These are phyloP conservation scores for Torymus tubicola DNA, from an alignment of 2,888 invertebrate species.

Conservation along the genomic window DNA sequence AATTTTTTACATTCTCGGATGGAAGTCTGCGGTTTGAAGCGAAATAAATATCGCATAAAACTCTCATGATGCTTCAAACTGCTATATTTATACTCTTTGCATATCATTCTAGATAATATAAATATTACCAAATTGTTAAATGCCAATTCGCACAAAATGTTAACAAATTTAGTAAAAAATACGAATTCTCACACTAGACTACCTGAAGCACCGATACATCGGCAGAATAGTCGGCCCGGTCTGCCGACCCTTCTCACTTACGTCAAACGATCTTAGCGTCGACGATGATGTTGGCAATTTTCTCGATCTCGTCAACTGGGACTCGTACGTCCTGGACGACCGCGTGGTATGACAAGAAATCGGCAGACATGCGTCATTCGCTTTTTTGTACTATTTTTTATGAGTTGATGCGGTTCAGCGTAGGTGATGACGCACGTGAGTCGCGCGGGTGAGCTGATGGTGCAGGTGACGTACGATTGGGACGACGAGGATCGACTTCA, in stretches of 20 bases:
- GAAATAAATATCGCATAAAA: too few relatives aligned
- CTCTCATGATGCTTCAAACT: too few relatives aligned
- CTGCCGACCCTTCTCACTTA: conserved; percentile 73
- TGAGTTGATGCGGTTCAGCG: too few relatives aligned
- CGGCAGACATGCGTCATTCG: neutral
- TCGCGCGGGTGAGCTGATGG: conserved; percentile 77
- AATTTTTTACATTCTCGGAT: too few relatives aligned
- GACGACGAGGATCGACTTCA: conserved; percentile 78
- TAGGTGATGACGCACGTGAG: conserved; percentile 77
- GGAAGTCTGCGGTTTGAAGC: too few relatives aligned
- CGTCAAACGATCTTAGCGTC: conserved; percentile 13
- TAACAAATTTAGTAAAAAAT: too few relatives aligned
- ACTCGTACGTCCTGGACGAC: conserved; percentile 64
- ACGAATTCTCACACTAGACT: too few relatives aligned
- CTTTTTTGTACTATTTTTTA: too few relatives aligned
- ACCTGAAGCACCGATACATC: conserved; percentile 77
- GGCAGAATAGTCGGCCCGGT: conserved; percentile 79
- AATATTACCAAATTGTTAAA: too few relatives aligned
- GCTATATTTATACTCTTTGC: too few relatives aligned
- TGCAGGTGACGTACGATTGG: conserved; percentile 78
- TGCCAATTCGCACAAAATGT: too few relatives aligned
- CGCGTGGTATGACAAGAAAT: conserved; percentile 64
- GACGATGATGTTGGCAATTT: conserved; percentile 48
- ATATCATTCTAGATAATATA: too few relatives aligned
- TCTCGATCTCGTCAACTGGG: conserved; percentile 78